These are phyloP conservation scores for Sarcophaga subvicina DNA, from an alignment of 2,888 invertebrate species.

Conservation along the genomic window DNA sequence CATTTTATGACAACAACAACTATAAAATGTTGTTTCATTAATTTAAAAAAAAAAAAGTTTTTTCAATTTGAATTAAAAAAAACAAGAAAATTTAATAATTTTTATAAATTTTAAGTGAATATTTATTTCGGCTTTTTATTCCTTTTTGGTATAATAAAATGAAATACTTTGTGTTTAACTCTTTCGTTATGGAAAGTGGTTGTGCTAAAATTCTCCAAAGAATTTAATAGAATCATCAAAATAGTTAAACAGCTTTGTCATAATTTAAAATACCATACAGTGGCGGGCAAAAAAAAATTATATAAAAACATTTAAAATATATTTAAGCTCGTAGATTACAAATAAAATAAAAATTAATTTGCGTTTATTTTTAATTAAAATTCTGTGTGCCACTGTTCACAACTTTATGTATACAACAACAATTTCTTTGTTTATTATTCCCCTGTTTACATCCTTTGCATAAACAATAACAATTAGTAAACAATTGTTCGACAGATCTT, in stretches of 20 bases:
- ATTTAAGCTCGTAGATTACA: too few species aligned
- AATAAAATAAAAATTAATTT: too few species aligned
- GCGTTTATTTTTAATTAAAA: too few species aligned
- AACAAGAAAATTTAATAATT: neutral
- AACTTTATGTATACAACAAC: too few species aligned
- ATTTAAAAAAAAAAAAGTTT: neutral
- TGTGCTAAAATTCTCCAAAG: slow-evolving; percentile 7
- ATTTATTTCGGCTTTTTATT: slow-evolving; percentile 19
- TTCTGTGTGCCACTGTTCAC: too few species aligned
- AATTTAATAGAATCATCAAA: neutral
- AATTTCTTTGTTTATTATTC: too few species aligned
- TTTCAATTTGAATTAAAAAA: neutral
- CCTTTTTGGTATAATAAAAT: slow-evolving; percentile 4
- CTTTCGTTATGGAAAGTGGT: neutral
- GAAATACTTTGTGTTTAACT: neutral
- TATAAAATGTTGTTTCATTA: neutral
- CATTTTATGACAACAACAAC: neutral
- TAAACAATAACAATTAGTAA: too few species aligned
- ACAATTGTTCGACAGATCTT: too few species aligned
- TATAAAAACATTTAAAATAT: too few species aligned
- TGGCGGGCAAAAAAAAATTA: neutral
- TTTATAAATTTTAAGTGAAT: too few species aligned
- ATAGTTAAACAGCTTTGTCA: neutral
- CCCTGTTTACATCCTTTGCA: too few species aligned
- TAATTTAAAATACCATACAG: slow-evolving; percentile 15